Evolutionary conservation across 1,140 invertebrate genomes (phyloP).

Genomic region (Leptopilina clavipes): DNA sequence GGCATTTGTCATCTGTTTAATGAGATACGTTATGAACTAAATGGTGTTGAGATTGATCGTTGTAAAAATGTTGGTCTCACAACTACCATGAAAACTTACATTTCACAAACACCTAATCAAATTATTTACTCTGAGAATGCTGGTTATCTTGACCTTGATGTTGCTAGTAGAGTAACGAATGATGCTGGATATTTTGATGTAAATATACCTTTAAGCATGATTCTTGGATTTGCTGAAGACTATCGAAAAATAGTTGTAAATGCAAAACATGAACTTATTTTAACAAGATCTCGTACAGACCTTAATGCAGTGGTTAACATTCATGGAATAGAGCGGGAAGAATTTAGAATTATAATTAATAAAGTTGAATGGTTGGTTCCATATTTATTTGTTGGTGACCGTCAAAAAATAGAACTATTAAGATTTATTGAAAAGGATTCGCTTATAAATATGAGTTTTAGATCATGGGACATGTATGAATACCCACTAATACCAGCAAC

Average conservation of each 20-base stretch:
- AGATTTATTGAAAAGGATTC: conserved; percentile 53
- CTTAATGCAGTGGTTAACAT: background rate
- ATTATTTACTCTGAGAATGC: conserved; percentile 37
- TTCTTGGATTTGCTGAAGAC: conserved; percentile 72
- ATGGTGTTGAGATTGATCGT: too few relatives aligned
- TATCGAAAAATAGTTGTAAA: conserved; percentile 72
- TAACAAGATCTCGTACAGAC: conserved; percentile 63
- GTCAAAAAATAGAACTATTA: conserved; percentile 47
- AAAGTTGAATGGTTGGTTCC: conserved; percentile 44
- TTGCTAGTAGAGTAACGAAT: conserved; percentile 47
- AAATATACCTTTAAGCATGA: conserved; percentile 64
- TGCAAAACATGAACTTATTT: conserved; percentile 70
- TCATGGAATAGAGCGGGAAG: background rate
- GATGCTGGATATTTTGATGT: conserved; percentile 61
- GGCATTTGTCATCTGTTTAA: too few relatives aligned
- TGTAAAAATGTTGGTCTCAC: too few relatives aligned
- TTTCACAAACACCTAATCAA: too few relatives aligned
- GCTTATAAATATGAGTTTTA: conserved; percentile 58
- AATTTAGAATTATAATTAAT: conserved; percentile 46
- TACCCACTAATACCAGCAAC: conserved; percentile 59
- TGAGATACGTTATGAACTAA: too few relatives aligned
- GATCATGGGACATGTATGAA: conserved; percentile 64
- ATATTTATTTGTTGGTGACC: conserved; percentile 46
- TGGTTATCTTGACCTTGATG: conserved; percentile 45
- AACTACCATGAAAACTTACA: too few relatives aligned